phyloP scores from a whole-genome alignment of 2,113 vertebrate genomes.

The Gopherus flavomarginatus region DNA sequence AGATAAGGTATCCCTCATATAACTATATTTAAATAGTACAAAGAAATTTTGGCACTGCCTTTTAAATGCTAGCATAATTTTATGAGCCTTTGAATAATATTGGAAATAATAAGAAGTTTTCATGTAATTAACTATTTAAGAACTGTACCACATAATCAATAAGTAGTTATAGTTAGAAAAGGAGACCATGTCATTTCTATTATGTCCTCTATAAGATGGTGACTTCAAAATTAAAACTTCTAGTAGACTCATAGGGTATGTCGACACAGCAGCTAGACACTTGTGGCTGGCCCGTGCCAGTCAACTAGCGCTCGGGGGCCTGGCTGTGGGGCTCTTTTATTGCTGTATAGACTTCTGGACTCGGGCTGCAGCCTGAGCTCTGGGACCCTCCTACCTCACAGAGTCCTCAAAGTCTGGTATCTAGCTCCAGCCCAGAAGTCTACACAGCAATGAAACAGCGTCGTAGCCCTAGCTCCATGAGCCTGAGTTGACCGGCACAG shows the following conservation, averaged over 20 bases:
- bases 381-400: neutral
- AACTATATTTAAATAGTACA: neutral
- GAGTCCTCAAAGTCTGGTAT: neutral
- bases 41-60: neutral
- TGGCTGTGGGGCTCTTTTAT: neutral
- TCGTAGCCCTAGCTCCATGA: neutral
- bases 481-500: neutral
- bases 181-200: neutral
- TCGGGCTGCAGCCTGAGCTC: neutral
- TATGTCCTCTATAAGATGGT: neutral
- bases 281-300: neutral
- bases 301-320: neutral
- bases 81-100: neutral
- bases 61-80: neutral
- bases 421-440: neutral
- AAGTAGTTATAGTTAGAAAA: neutral
- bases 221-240: neutral
- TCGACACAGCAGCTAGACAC: neutral
- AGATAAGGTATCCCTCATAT: conserved; percentile 33
- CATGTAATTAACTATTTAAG: neutral
- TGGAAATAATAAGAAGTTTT: neutral
- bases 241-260: neutral
- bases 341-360: neutral
- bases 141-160: neutral
- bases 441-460: neutral